Conservation (phyloP, 2,888 invertebrate genomes). For the Apodemia zela region DNA sequence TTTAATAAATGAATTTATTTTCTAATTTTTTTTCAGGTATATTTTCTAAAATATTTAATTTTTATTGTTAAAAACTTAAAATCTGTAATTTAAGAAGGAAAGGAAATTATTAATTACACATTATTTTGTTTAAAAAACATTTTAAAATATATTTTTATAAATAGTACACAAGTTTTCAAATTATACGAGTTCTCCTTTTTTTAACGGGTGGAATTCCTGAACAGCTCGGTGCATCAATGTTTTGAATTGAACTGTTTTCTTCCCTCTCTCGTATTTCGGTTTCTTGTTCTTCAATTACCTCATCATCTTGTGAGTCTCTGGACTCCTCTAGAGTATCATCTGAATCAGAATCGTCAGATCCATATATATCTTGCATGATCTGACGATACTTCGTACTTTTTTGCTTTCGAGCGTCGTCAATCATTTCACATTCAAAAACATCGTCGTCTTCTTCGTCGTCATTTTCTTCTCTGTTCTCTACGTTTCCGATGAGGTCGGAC, state of each 20-base stretch:
- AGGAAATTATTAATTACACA: slow-evolving; percentile 1
- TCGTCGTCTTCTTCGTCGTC: background rate
- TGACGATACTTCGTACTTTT: background rate
- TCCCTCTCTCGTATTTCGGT: background rate
- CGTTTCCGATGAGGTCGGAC: background rate
- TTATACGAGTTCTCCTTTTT: background rate
- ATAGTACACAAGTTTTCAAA: background rate
- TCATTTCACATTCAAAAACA: background rate
- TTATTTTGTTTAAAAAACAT: background rate
- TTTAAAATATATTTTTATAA: background rate
- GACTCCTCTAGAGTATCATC: slow-evolving; percentile 11
- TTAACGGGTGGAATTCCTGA: background rate
- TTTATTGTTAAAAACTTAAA: background rate
- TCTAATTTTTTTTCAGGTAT: background rate
- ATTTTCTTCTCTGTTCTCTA: background rate
- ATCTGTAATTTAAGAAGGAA: background rate
- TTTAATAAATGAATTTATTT: slow-evolving; percentile 14
- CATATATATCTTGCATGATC: slow-evolving; percentile 5
- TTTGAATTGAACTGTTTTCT: background rate
- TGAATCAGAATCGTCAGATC: slow-evolving; percentile 18
- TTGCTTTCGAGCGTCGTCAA: slow-evolving; percentile 1
- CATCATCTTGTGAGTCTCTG: background rate
- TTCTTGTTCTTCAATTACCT: background rate
- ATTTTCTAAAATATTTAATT: background rate
- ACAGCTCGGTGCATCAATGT: background rate